Evolutionary conservation across 2,888 invertebrate genomes (phyloP).

Genomic region (Drosophila mimetica): DNA sequence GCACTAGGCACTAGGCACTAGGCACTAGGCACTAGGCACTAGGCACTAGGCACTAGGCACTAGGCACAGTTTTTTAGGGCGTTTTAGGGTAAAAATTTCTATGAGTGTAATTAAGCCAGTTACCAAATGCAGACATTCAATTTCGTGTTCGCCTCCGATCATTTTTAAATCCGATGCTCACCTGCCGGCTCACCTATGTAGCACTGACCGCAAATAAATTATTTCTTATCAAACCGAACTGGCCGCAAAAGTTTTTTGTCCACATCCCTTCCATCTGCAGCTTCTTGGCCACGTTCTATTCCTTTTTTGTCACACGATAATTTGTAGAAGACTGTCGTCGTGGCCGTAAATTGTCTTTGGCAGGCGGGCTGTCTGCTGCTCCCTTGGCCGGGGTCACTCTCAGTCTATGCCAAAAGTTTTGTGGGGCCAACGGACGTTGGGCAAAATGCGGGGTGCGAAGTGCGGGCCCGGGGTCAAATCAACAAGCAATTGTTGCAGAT

Average conservation of each 20-base stretch:
- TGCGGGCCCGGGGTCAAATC: conserved; percentile 61
- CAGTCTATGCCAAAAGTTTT: conserved; percentile 63
- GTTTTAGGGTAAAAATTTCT: too few relatives aligned
- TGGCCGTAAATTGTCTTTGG: conserved; percentile 78
- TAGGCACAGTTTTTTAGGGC: too few relatives aligned
- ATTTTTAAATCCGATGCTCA: conserved; percentile 27
- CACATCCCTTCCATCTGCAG: conserved; percentile 59
- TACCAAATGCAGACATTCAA: conserved; percentile 27
- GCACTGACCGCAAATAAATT: conserved; percentile 73
- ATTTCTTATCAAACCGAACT: conserved; percentile 72
- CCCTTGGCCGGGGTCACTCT: conserved; percentile 41
- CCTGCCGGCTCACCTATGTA: conserved; percentile 24
- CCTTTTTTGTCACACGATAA: conserved; percentile 70
- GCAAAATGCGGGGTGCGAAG: background rate
- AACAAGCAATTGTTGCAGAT: conserved; percentile 77
- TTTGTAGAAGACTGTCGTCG: conserved; percentile 68
- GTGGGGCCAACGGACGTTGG: conserved; percentile 40
- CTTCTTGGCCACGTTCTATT: conserved; percentile 31
- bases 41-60: too few relatives aligned
- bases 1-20: too few relatives aligned
- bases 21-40: too few relatives aligned
- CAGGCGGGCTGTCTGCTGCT: conserved; percentile 57
- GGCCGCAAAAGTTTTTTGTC: conserved; percentile 69
- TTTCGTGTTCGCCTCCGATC: conserved; percentile 38
- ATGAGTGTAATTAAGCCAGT: too few relatives aligned